These are phyloP conservation scores for Brachionus asplanchnoidis DNA, from an alignment of 1,140 invertebrate genomes.

Conservation along the genomic window DNA sequence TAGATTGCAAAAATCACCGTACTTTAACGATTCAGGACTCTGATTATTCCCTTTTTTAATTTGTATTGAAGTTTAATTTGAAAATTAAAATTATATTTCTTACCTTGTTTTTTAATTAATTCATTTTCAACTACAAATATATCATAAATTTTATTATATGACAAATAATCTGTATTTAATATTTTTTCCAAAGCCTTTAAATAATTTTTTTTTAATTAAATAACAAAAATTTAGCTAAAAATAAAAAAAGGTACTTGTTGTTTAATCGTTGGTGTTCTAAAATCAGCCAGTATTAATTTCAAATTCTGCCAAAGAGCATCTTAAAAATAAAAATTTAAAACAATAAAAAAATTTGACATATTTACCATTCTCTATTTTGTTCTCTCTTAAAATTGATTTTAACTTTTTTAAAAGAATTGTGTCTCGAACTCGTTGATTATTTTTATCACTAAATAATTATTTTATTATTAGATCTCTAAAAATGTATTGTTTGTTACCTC, in stretches of 20 bases:
- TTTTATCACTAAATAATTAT: slow-evolving; percentile 65
- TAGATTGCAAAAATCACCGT: background rate
- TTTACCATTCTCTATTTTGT: slow-evolving; percentile 48
- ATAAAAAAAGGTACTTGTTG: slow-evolving; percentile 49
- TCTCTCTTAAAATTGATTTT: slow-evolving; percentile 54
- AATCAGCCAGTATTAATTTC: slow-evolving; percentile 59
- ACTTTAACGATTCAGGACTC: background rate
- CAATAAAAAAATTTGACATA: background rate
- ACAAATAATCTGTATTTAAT: slow-evolving; percentile 50
- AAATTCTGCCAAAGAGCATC: slow-evolving; percentile 15
- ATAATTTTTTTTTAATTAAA: background rate
- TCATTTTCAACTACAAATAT: slow-evolving; percentile 48
- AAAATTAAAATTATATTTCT: slow-evolving; percentile 13
- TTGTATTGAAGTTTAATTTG: background rate
- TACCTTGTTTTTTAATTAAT: slow-evolving; percentile 46
- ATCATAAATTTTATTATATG: slow-evolving; percentile 48
- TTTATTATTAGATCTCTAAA: background rate
- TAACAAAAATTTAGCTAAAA: background rate
- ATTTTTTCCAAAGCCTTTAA: slow-evolving; percentile 48
- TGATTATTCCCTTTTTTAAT: background rate
- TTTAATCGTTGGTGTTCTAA: slow-evolving; percentile 64
- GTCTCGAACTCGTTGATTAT: slow-evolving; percentile 76
- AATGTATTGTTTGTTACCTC: slow-evolving; percentile 46
- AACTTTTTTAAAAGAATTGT: slow-evolving; percentile 74
- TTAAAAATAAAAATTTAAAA: background rate